Base-by-base conservation (phyloP, 1,140 invertebrate genomes). In the Drosophila neocordata region DNA sequence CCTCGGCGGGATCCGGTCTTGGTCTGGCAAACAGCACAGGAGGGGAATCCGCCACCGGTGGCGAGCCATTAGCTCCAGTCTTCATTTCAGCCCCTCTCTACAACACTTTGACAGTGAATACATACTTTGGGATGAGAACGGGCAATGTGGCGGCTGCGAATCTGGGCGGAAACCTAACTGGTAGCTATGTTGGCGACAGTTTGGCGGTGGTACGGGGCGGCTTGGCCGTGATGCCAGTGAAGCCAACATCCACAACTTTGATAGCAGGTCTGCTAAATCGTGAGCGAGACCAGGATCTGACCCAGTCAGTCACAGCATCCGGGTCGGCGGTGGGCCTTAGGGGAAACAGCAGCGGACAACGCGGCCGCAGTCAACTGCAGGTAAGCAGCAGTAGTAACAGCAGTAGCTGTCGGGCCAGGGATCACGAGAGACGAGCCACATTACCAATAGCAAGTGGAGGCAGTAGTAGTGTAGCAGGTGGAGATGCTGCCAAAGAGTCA, bases 201-300 rank as follows among this genome's bases (percentile, higher is more conserved):
- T 52, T 91, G 38, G 85, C 85, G 0, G 80, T 85, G 24, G 81
- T 90, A n/a, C 78, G 87, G 1, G 82, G 85, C 11, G 90, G 79
- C 4, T 38, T 85, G 12, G 88, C 89, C 2, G 88, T 87, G 0
- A 91, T 90, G 81, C 81, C 88, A 0, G 84, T 84, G 0, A 91
- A 91, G 51, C 90, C 91, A 34, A 90, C 91, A 0, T 90, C 79
- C 3, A 91, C 90, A 0, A 90, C 90, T 2, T 44, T 92, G 4
- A 81, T 92, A 1, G 91, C 91, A 1, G 90, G 90, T 1, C 73
- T 92, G 20, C 63, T 91, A 0, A 92, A 92, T 53, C 80, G 91
- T 0, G 91, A 92, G 52, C 75, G 87, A 3, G 89, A 91, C 35
- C 73, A 72, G 41, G 89, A 90, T 35, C 57, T 61, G 31, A 12